Conservation (phyloP, 2,113 vertebrate genomes). For the Xiphophorus hellerii region DNA sequence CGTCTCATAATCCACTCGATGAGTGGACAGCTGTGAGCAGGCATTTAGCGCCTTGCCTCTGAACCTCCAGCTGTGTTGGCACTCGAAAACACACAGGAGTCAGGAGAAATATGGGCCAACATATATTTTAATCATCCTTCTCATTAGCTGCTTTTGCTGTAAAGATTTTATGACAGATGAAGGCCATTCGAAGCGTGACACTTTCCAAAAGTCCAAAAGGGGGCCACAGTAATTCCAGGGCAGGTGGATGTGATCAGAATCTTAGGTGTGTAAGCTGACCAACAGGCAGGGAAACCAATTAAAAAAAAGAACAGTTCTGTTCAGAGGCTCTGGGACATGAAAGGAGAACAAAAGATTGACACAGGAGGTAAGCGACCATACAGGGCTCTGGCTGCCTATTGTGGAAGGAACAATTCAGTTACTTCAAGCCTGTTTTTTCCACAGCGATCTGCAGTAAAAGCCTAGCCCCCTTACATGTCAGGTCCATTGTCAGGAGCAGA, state of each 20-base stretch:
- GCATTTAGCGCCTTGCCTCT: conserved; percentile 44
- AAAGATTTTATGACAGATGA: conserved; percentile 27
- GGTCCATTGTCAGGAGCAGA: conserved; percentile 65
- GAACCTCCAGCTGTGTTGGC: conserved; percentile 26
- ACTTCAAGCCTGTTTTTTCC: conserved; percentile 26
- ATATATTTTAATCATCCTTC: conserved; percentile 59
- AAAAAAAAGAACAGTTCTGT: conserved; percentile 31
- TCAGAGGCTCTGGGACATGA: conserved; percentile 21
- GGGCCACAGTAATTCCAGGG: conserved; percentile 27
- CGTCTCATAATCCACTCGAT: conserved; percentile 56
- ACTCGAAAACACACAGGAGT: conserved; percentile 38
- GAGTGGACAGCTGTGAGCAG: conserved; percentile 55
- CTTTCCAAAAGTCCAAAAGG: conserved; percentile 14
- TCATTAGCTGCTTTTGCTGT: conserved; percentile 24
- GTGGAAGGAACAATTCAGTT: conserved; percentile 54
- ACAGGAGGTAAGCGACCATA: conserved; percentile 45
- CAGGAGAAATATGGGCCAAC: conserved; percentile 32
- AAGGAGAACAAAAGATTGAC: conserved; percentile 50
- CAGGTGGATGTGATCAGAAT: conserved; percentile 32
- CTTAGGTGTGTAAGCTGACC: conserved; percentile 31
- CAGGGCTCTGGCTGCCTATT: conserved; percentile 46
- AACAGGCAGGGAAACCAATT: conserved; percentile 43
- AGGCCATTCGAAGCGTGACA: conserved; percentile 23
- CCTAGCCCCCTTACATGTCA: conserved; percentile 48
- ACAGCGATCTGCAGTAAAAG: conserved; percentile 51